A percentile compares a stretch with the other conserved stretches of the same genome.
These are phyloP conservation scores for Ormyrus nitidulus DNA, from an alignment of 2,888 invertebrate species.

Conservation along the genomic window DNA sequence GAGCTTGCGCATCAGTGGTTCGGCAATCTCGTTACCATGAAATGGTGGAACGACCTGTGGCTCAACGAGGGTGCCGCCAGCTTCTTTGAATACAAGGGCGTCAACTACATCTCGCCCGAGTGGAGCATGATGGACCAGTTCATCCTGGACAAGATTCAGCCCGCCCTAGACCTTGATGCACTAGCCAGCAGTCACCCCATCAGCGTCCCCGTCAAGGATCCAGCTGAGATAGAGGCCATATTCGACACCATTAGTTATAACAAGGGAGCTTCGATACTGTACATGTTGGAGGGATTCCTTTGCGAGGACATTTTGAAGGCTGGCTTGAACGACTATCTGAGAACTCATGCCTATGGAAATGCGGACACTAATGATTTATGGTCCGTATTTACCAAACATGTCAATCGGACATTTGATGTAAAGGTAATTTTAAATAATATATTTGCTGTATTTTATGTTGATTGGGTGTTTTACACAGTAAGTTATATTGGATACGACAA, in stretches of 20 bases:
- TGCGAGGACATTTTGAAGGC: conserved; percentile 80
- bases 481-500: conserved; percentile 1
- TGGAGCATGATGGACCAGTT: conserved; percentile 86
- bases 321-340: conserved; percentile 83
- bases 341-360: conserved; percentile 82
- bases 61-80: conserved; percentile 92
- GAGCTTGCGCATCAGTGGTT: conserved; percentile 92
- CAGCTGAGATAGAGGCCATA: conserved; percentile 83
- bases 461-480: conserved; percentile 1
- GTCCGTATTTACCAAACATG: conserved; percentile 82
- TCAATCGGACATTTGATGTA: conserved; percentile 80
- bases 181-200: conserved; percentile 85
- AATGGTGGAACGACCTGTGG: conserved; percentile 96
- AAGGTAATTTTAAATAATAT: conserved; percentile 75
- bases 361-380: conserved; percentile 90
- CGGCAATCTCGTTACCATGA: conserved; percentile 94
- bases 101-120: conserved; percentile 79
- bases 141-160: conserved; percentile 82
- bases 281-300: conserved; percentile 84
- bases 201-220: conserved; percentile 82
- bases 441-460: not conserved
- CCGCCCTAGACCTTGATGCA: conserved; percentile 83
- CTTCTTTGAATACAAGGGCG: conserved; percentile 87
- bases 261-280: conserved; percentile 84
- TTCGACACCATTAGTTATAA: conserved; percentile 87